Percentiles rank a stretch among this genome's conserved stretches.
phyloP scores from a whole-genome alignment of 2,797 vertebrate genomes.

The Acomys russatus region DNA sequence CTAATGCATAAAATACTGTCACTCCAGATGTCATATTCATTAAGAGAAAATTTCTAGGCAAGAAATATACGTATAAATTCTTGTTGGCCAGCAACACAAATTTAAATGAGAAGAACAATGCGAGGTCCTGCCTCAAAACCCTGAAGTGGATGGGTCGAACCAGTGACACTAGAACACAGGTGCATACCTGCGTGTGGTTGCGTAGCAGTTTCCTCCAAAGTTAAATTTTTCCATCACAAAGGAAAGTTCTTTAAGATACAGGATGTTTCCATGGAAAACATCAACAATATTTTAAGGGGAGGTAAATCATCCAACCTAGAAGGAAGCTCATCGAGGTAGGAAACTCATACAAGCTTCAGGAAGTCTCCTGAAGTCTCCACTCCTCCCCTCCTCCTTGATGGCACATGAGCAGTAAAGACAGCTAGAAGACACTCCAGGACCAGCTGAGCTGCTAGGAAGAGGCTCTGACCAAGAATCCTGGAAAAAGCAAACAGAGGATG shows the following conservation, averaged over 20 bases:
- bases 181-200: too few relatives aligned
- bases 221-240: neutral
- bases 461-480: neutral
- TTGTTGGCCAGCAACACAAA: neutral
- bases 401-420: neutral
- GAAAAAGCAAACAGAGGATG: neutral
- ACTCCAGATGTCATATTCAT: neutral
- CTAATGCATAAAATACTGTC: neutral
- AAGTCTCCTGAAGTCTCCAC: neutral
- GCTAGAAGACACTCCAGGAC: too few relatives aligned
- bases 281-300: neutral
- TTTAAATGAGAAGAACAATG: neutral
- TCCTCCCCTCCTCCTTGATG: too few relatives aligned
- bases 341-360: neutral
- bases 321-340: neutral
- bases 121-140: neutral
- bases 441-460: neutral
- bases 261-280: neutral
- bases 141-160: too few relatives aligned
- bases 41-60: constrained; percentile 21
- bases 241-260: neutral
- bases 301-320: neutral
- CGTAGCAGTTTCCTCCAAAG: neutral
- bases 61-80: neutral
- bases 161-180: too few relatives aligned